Conservation (phyloP, 2,888 invertebrate genomes). For the Archips xylosteana region DNA sequence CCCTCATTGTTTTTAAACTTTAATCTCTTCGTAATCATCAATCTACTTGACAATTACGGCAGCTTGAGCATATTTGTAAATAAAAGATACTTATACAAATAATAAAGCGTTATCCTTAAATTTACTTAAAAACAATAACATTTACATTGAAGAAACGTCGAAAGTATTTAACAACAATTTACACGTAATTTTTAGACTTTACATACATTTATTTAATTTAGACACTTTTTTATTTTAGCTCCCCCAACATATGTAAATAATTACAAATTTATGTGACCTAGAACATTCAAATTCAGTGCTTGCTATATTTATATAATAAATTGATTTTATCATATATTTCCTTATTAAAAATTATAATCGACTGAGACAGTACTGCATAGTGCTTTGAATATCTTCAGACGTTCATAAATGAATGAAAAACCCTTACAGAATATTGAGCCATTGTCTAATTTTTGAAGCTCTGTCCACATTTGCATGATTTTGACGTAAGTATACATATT, state of each 20-base stretch:
- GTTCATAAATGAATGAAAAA: neutral
- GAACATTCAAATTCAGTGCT: constrained; percentile 84
- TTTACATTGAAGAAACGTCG: neutral
- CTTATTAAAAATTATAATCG: constrained; percentile 38
- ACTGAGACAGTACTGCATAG: constrained; percentile 30
- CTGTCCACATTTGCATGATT: neutral
- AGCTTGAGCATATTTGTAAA: neutral
- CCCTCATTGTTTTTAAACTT: too few species aligned
- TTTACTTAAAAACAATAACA: constrained; percentile 1
- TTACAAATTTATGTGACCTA: constrained; percentile 76
- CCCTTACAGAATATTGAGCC: neutral
- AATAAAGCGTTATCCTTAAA: neutral
- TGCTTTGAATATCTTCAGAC: neutral
- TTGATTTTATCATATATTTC: constrained; percentile 54
- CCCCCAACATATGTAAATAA: constrained; percentile 76
- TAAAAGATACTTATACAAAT: neutral
- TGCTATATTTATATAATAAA: constrained; percentile 71
- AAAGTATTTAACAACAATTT: constrained; percentile 42
- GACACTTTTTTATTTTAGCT: constrained; percentile 47
- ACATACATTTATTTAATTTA: constrained; percentile 33
- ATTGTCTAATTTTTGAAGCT: neutral
- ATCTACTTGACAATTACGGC: neutral
- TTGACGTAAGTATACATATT: neutral
- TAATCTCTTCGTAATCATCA: too few species aligned
- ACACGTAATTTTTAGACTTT: constrained; percentile 36